Evolutionary conservation across 2,888 invertebrate genomes (phyloP), one percentile per base, ranked within the genome.

Genomic region (Omphaloscelis lunosa): DNA sequence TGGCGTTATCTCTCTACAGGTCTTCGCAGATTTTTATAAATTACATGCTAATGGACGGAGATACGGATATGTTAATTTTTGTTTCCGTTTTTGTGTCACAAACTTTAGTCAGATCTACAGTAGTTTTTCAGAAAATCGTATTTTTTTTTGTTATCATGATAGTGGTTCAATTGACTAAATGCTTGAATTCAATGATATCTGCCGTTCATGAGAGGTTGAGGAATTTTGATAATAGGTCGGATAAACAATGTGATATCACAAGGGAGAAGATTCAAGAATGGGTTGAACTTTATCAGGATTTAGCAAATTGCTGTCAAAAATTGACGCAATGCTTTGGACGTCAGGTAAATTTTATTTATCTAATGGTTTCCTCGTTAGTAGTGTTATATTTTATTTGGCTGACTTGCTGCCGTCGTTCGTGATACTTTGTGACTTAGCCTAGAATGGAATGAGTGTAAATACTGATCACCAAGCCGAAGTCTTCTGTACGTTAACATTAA

Each of bases 11-110:
- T 11, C 1, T 78, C 1, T 58, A 34, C 17, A 78, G 77, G 51
- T 73, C 82, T 27, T 17, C 15, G 8, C 39, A 81, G 11, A 41
- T 81, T 56, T 74, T 81, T 15, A n/a, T 29, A 9, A 48, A n/a
- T 29, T 81, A 81, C 39, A 5, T 15, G 1, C 15, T 15, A 4
- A 29, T 62, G 27, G 56, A 48, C 0, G 29, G 2, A n/a, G 15
- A 69, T 12, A 20, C 4, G 4, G 1, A 48, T 23, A n/a, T 58
- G 20, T 72, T 72, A 12, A 41, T 29, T 2, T 11, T 59, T 20
- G 2, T 65, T 27, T 58, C 63, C 1, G n/a, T 53, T 69, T 59
- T 34, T 63, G 2, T n/a, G 1, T 80, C 79, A 59, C 75, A 80
- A 65, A 11, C 27, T 59, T 20, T 80, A 0, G n/a, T 59, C 3